Evolutionary conservation across 2,888 invertebrate genomes (phyloP), one percentile per base, ranked within the genome.

Genomic region (Octonoba sinensis): DNA sequence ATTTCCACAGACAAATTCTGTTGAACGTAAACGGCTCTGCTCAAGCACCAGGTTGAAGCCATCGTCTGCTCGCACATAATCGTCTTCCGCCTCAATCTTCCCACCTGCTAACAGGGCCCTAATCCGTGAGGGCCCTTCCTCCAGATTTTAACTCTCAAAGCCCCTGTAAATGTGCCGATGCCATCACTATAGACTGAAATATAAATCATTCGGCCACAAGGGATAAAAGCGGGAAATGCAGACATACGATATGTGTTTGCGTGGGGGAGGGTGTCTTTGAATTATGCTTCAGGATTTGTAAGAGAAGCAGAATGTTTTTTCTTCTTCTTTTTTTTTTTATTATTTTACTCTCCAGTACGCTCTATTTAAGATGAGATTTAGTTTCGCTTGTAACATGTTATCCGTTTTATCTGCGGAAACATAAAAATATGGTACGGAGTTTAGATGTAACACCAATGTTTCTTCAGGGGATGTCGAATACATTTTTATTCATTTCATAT

Each of bases 181-280:
- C 69, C 69, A 24, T 57, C 69, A 47, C 79, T 56, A 81, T 81
- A 56, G 79, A 81, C 79, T 81, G 59, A 69, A 60, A 59, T 73
- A 81, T 81, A 81, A 81, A 81, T 81, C 79, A 81, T 81, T 81
- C 79, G 79, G 79, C 79, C 79, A 81, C 79, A 20, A 46, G 79
- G 79, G 79, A 81, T 81, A 73, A 77, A 59, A 46, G 22, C 57
- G 36, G 27, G 57, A 22, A 18, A 57, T 60, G 57, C 60, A 44
- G 69, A 62, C 51, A 44, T 44, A 62, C 54, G 72, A 20, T 60
- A 75, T 75, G 27, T 60, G 51, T n/a, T 24, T 20, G 24, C 24
- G 59, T n/a, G 56, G 16, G 56, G 24, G 1, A 22, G 49, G 44
- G 46, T 56, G 72, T 51, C 66, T 79, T 81, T 81, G 79, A 81